Evolutionary conservation across 2,113 vertebrate species (phyloP).

Genomic region (Istiophorus platypterus): DNA sequence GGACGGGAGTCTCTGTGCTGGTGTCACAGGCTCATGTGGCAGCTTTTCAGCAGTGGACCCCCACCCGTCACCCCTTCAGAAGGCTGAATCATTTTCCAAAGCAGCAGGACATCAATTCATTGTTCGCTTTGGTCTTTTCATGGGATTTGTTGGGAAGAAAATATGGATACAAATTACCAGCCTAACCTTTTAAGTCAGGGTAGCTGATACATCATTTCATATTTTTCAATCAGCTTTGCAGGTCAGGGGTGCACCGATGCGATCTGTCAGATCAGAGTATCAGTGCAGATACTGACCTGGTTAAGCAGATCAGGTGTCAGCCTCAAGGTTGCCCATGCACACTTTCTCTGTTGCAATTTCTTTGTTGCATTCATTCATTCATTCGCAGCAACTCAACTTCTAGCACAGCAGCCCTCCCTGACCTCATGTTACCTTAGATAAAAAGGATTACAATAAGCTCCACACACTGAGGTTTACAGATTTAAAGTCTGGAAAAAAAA

Average conservation of each 20-base stretch:
- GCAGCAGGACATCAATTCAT: neutral
- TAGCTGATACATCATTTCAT: neutral
- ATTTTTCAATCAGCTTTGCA: neutral
- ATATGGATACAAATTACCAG: too few species aligned
- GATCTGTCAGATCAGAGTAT: neutral
- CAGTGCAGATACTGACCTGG: neutral
- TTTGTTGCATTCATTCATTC: neutral
- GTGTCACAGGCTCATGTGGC: neutral
- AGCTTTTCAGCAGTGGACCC: neutral
- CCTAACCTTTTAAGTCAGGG: neutral
- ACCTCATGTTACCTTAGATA: neutral
- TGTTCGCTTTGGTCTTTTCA: neutral
- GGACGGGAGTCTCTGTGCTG: neutral
- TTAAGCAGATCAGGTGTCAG: neutral
- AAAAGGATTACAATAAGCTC: too few species aligned
- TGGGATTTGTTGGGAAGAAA: neutral
- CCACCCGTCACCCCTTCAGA: neutral
- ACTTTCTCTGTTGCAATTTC: neutral
- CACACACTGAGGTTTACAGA: neutral
- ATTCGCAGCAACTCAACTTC: slow-evolving; percentile 10
- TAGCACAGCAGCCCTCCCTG: neutral
- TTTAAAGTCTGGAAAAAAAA: neutral
- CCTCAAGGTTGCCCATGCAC: neutral
- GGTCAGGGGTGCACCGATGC: neutral
- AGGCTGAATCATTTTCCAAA: too few species aligned